Base-by-base conservation (phyloP, 23 tunicate genomes). In the Styela clava region DNA sequence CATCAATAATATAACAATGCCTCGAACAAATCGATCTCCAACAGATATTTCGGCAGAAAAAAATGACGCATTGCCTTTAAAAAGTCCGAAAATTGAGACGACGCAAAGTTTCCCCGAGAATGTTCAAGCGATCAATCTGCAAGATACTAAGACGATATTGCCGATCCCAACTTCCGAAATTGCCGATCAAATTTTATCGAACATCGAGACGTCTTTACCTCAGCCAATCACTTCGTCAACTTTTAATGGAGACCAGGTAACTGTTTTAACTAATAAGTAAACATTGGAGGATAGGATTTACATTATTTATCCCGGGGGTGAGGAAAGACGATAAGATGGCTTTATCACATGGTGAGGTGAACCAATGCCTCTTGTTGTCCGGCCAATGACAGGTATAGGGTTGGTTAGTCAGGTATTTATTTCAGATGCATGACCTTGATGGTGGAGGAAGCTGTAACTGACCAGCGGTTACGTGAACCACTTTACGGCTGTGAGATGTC, bases 41-140 rank as follows among this genome's bases (percentile, higher is more conserved):
- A 71, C 77, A 32, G 77, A 71, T 19, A 30, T 71, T 22, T 30
- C 77, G 34, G 35, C 35, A 3, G 77, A 27, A 71, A 71, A 71
- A 16, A 7, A 12, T 22, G 77, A 71, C 16, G 5, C 70, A 3
- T 28, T 34, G 5, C 27, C 7, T 18, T 16, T 18, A 32, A 27
- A 33, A 26, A 26, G 24, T 28, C 32, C 32, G 16, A 71, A 34
- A 21, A 33, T 35, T 33, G 77, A 33, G 34, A 71, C 16, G 5
- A 7, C 23, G 35, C 35, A 71, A 71, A 20, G 24, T 30, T 33
- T 34, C 35, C 77, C 77, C 16, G 30, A 24, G 7, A 24, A 24
- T 24, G 56, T 72, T 19, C 36, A 37, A 37, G 65, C 81, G 31
- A 52, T 37, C 36, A 76, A 76, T 52, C 37, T 76, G 26, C 52